These are phyloP conservation scores for Tetramorium parvispinum DNA, from an alignment of 1,140 invertebrate genomes.

Conservation along the genomic window DNA sequence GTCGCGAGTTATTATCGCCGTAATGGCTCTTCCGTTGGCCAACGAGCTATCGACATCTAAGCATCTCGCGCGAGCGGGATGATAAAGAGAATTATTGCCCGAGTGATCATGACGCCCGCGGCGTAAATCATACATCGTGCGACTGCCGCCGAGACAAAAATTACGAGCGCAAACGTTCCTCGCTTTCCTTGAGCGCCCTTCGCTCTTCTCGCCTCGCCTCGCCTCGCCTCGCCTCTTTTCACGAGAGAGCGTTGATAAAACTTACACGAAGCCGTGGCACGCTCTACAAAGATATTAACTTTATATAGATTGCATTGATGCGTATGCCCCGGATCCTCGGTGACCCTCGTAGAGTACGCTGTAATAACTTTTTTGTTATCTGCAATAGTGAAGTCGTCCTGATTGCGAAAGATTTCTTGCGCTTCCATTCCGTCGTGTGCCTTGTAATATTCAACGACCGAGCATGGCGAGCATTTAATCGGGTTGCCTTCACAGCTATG, in stretches of 20 bases:
- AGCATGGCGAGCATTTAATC: slow-evolving; percentile 17
- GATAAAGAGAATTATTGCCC: slow-evolving; percentile 54
- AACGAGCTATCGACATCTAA: slow-evolving; percentile 59
- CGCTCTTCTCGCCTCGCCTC: background rate
- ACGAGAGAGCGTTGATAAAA: slow-evolving; percentile 18
- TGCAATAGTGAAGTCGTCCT: slow-evolving; percentile 1
- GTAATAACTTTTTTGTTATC: slow-evolving; percentile 53
- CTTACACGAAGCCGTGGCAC: slow-evolving; percentile 10
- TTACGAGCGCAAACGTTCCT: slow-evolving; percentile 18
- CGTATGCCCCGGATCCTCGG: background rate
- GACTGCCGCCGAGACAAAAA: slow-evolving; percentile 45
- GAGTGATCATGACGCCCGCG: slow-evolving; percentile 36
- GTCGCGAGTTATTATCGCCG: slow-evolving; percentile 52
- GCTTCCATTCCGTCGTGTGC: background rate
- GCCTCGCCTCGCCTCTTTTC: background rate
- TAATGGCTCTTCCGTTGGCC: slow-evolving; percentile 52
- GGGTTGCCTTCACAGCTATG: background rate
- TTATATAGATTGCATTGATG: background rate
- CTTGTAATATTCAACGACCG: slow-evolving; percentile 13
- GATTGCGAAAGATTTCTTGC: slow-evolving; percentile 59
- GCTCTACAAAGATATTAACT: slow-evolving; percentile 24
- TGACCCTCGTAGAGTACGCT: background rate
- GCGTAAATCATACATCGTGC: slow-evolving; percentile 56
- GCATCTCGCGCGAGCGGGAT: slow-evolving; percentile 40
- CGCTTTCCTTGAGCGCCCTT: background rate